Base-by-base conservation (phyloP, 2,888 invertebrate species). In the Leptinotarsa haldemani region DNA sequence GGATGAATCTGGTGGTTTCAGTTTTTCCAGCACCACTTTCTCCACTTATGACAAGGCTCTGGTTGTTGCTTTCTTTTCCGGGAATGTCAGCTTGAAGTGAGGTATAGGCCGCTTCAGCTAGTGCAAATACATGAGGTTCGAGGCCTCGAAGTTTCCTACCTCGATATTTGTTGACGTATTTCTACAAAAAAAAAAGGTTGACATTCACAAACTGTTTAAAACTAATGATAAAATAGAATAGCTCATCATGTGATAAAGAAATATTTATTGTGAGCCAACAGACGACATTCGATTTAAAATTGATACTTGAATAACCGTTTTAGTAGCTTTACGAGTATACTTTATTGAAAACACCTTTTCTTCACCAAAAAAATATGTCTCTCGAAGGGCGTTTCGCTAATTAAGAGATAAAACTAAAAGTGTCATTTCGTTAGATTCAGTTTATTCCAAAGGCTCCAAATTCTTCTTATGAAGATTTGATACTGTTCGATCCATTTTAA, bases 11-110 rank as follows among this genome's bases (percentile, higher is more conserved):
- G 3, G 97, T 97, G 69, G 95, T 96, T 88, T 97, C 97, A 1
- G 97, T 97, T 89, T 97, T 97, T 68, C 97, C 97, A 4, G 97
- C 96, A 5, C 97, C 97, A 82, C 95, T 95, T 88, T 97, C 97
- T 2, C 97, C 97, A 53, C 95, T 95, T 47, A 79, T 79, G 71
- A 97, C 96, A 82, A 95, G 94, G 69, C 96, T 95, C 88, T 96
- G 94, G 85, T 92, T 92, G 73, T 81, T 85, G 76, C 81, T 81
- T 7, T 80, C 82, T 68, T 82, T 82, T 40, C 80, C 81, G 5
- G 77, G 77, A 52, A 70, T 71, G 68, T 83, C 83, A 18, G 69
- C 91, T 88, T 92, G 92, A 72, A 95, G 88, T 18, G 93, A 94
- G 74, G 92, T 92, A 88, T 96, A 96, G 0, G 97, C 95, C 13